Evolutionary conservation across 1,140 invertebrate genomes (phyloP), one percentile per base, ranked within the genome.

Genomic region (Drosophila ficusphila): DNA sequence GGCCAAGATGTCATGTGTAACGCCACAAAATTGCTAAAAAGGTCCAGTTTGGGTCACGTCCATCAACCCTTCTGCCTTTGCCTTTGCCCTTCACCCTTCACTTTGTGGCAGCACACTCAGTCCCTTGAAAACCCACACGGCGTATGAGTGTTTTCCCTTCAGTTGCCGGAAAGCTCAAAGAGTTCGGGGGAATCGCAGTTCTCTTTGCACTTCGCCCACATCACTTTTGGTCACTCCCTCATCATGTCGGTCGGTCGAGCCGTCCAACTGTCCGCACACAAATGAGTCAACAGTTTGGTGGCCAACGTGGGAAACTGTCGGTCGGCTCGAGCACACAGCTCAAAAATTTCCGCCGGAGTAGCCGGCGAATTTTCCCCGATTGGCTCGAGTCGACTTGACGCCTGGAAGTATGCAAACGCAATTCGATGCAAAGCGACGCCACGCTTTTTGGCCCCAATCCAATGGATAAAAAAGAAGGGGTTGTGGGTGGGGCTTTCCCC

Each of bases 211-310:
- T 65, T 77, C 19, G 39, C 71, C 71, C 72, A 76, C 49, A 68
- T 46, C 57, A 47, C 25, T 47, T 76, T 70, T 46, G 65, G 49
- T 53, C 47, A 53, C 31, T 58, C 27, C 27, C 46, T 23, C 12
- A 27, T 27, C 38, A 27, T n/a, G 11, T 42, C 29, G 25, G 11
- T 31, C 34, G 18, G 19, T 12, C 36, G 8, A 11, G 2, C 12
- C 19, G 11, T 16, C 42, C 31, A 9, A 12, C 29, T 25, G 62
- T 62, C 27, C 39, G 16, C 58, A 72, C 76, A 54, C 76, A 78
- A 79, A 79, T 79, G 76, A 79, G 76, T 79, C 76, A 79, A 79
- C 76, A 79, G 76, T 60, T 79, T 79, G 76, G 76, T 79, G 76
- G 76, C 76, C 76, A 79, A 18, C 49, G 53, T 56, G 75, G 75